phyloP scores from a whole-genome alignment of 2,888 invertebrate species.

The Alitta virens region DNA sequence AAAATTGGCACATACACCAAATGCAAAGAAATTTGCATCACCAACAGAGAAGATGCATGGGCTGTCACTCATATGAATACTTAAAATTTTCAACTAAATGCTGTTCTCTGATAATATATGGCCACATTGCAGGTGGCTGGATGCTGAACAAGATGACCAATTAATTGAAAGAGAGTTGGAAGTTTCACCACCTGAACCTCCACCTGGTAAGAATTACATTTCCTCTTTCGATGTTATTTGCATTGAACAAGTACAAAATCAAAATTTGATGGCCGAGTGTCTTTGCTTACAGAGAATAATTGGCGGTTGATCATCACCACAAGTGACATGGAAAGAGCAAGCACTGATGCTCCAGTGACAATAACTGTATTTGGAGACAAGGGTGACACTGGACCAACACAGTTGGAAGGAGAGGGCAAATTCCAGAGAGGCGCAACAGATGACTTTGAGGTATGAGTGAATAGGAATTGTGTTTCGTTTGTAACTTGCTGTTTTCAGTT shows the following conservation, averaged over 20 bases:
- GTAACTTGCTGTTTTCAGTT: too few relatives aligned
- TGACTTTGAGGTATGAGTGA: constrained; percentile 47
- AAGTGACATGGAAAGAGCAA: constrained; percentile 33
- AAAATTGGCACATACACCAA: too few relatives aligned
- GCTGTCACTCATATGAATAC: too few relatives aligned
- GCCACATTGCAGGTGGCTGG: constrained; percentile 27
- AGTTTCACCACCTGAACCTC: background rate
- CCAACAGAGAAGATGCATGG: too few relatives aligned
- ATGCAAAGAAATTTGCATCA: too few relatives aligned
- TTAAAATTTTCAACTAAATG: too few relatives aligned
- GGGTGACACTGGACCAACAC: constrained; percentile 41
- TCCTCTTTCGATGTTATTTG: too few relatives aligned
- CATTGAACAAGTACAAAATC: too few relatives aligned
- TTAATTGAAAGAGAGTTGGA: constrained; percentile 37
- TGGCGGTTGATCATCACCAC: constrained; percentile 43
- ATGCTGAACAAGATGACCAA: constrained; percentile 31
- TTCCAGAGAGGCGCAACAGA: constrained; percentile 46
- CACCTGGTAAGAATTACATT: too few relatives aligned
- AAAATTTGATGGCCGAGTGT: too few relatives aligned
- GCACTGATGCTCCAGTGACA: constrained; percentile 45
- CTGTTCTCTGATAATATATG: too few relatives aligned
- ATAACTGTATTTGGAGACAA: constrained; percentile 49
- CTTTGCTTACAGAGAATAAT: constrained; percentile 34
- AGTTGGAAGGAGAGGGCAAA: constrained; percentile 31
- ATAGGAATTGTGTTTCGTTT: too few relatives aligned